Conservation (phyloP, 2,797 vertebrate genomes). For the Helarctos malayanus region DNA sequence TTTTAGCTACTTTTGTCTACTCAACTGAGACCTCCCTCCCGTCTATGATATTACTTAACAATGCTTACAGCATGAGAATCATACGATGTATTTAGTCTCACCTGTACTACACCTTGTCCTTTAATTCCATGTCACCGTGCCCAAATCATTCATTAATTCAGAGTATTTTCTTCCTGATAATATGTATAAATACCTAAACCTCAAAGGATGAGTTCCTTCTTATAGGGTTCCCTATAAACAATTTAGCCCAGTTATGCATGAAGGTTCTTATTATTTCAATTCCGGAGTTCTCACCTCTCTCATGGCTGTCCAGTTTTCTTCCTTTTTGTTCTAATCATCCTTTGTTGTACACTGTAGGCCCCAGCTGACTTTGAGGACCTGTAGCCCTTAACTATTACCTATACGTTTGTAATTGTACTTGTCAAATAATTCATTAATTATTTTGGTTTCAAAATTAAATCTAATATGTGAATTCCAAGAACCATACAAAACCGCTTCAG, state of each 20-base stretch:
- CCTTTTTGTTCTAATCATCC: not conserved
- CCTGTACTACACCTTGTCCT: conserved; percentile 29
- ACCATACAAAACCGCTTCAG: not conserved
- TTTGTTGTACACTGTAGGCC: not conserved
- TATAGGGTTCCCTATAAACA: not conserved
- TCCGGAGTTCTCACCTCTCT: not conserved
- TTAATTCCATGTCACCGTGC: conserved; percentile 16
- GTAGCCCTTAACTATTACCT: not conserved
- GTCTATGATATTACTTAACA: not conserved
- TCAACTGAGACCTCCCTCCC: not conserved
- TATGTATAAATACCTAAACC: not conserved
- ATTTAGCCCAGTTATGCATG: not conserved
- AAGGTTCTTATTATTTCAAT: not conserved
- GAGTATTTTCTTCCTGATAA: conserved; percentile 5
- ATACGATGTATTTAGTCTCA: conserved; percentile 13
- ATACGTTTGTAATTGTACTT: not conserved
- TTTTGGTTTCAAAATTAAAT: conserved; percentile 60
- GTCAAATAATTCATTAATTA: conserved; percentile 32
- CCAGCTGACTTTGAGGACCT: not conserved
- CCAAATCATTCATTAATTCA: conserved; percentile 39
- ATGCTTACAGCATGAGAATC: not conserved
- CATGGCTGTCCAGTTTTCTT: not conserved
- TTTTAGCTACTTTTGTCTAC: conserved; percentile 6
- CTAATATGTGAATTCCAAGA: conserved; percentile 34
- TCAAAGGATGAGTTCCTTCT: conserved; percentile 33